Percentiles rank a stretch among this genome's conserved stretches.
Evolutionary conservation across 2,797 vertebrate genomes (phyloP).

Genomic region (Buphagus erythrorhynchus): DNA sequence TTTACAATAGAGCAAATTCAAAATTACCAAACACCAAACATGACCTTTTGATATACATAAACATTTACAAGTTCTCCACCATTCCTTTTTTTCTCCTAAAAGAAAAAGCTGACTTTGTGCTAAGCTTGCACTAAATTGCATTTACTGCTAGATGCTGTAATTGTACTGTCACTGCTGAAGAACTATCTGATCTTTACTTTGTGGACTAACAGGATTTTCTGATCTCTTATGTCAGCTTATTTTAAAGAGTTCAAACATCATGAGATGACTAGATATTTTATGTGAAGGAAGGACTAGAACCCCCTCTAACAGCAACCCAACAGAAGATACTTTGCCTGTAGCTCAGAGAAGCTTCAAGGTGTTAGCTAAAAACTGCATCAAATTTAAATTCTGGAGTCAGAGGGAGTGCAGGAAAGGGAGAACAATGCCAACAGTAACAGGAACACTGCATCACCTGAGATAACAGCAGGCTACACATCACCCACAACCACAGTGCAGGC

Average conservation of each 20-base stretch:
- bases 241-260: background rate
- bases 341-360: background rate
- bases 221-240: constrained; percentile 44
- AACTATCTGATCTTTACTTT: constrained; percentile 60
- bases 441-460: background rate
- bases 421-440: background rate
- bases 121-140: constrained; percentile 46
- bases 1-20: background rate
- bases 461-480: background rate
- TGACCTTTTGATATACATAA: background rate
- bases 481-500: background rate
- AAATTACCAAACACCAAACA: constrained; percentile 14
- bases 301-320: background rate
- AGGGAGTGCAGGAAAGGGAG: background rate
- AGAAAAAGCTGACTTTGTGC: constrained; percentile 64
- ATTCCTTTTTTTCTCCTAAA: background rate
- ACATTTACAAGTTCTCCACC: background rate
- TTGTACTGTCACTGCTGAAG: constrained; percentile 67
- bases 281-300: background rate
- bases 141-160: constrained; percentile 56
- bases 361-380: background rate
- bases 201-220: constrained; percentile 28
- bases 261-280: background rate
- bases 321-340: background rate
- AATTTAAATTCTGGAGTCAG: background rate